phyloP scores from a whole-genome alignment of 2,113 vertebrate genomes.

The Sylvia atricapilla region DNA sequence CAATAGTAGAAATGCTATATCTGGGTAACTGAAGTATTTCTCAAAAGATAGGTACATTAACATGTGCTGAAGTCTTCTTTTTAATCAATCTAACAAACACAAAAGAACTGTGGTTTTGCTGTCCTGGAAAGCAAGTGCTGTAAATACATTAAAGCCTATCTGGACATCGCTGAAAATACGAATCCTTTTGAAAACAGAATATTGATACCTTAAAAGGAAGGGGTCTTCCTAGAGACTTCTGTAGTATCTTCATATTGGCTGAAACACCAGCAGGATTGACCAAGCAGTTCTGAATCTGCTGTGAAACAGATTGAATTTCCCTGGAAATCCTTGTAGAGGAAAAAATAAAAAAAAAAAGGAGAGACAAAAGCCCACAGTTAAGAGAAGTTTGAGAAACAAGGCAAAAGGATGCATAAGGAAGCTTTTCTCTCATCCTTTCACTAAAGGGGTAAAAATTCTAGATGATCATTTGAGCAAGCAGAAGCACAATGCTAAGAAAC shows the following conservation, averaged over 20 bases:
- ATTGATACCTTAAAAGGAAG: constrained; percentile 91
- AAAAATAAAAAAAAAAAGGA: not conserved
- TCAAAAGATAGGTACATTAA: not conserved
- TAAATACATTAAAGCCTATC: not conserved
- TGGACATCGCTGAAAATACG: not conserved
- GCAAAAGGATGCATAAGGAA: not conserved
- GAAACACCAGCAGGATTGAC: constrained; percentile 72
- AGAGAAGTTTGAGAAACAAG: not conserved
- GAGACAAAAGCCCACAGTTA: not conserved
- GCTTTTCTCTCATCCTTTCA: not conserved
- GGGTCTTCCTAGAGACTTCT: constrained; percentile 88
- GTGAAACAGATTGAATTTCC: constrained; percentile 84
- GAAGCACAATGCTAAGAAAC: not conserved
- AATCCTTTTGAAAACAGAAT: not conserved
- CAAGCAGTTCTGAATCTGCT: constrained; percentile 86
- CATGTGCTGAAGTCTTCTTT: not conserved
- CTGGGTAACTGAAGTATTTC: not conserved
- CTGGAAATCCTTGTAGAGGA: constrained; percentile 74
- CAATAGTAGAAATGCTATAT: not conserved
- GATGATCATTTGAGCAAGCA: not conserved
- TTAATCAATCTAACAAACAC: not conserved
- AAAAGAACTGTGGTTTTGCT: not conserved
- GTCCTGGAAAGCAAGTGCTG: not conserved
- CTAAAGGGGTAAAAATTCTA: not conserved
- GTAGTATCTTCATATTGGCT: constrained; percentile 82